Conservation (phyloP, 2,888 invertebrate genomes). For the Neoaliturus tenellus region DNA sequence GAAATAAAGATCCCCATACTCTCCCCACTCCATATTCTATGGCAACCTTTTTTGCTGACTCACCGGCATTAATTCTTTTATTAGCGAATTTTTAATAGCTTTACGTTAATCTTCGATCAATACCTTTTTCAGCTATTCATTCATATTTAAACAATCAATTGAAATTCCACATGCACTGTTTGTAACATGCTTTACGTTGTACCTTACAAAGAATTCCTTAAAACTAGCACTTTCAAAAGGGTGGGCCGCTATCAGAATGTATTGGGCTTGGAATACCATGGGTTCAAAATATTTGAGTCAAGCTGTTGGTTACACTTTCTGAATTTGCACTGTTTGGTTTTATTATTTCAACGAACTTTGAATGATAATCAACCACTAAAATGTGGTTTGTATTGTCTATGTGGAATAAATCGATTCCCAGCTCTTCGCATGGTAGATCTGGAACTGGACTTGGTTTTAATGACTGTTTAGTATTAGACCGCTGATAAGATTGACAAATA, state of each 20-base stretch:
- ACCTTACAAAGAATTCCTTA: background rate
- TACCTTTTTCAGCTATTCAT: too few species aligned
- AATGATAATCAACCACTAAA: slow-evolving; percentile 12
- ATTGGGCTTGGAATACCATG: background rate
- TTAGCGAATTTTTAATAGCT: too few species aligned
- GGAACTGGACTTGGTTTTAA: background rate
- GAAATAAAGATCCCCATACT: too few species aligned
- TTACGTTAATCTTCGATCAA: too few species aligned
- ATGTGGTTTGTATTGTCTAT: background rate
- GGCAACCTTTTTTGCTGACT: too few species aligned
- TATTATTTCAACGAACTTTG: slow-evolving; percentile 17
- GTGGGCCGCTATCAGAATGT: background rate
- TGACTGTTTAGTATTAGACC: background rate
- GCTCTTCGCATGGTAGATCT: background rate
- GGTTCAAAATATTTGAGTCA: background rate
- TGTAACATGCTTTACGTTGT: background rate
- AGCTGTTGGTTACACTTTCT: background rate
- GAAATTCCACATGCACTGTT: too few species aligned
- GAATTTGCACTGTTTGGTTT: slow-evolving; percentile 5
- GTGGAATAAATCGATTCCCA: slow-evolving; percentile 38
- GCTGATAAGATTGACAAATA: background rate
- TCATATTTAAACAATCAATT: too few species aligned
- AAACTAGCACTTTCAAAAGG: background rate
- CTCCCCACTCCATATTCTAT: too few species aligned
- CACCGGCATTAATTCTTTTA: too few species aligned